phyloP scores from a whole-genome alignment of 1,140 invertebrate genomes.

The Steinernema feltiae region DNA sequence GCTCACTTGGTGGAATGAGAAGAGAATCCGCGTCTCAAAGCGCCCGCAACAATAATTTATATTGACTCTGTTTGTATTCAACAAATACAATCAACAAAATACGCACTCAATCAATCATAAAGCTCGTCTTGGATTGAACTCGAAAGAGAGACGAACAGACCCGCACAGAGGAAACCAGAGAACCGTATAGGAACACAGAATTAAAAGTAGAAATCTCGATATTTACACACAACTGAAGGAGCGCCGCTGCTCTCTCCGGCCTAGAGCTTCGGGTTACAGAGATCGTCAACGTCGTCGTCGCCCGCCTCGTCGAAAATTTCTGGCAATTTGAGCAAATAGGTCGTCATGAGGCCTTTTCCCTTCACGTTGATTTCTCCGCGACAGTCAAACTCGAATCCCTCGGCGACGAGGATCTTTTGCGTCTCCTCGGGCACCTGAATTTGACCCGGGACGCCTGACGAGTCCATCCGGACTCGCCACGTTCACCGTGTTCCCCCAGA shows the following conservation, averaged over 20 bases:
- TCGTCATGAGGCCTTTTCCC: conserved; percentile 37
- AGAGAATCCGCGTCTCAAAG: not conserved
- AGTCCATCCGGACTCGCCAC: conserved; percentile 93
- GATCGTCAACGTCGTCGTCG: not conserved
- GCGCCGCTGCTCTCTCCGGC: not conserved
- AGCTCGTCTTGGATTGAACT: not conserved
- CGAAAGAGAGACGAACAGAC: not conserved
- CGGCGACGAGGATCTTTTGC: conserved; percentile 62
- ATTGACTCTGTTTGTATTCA: not conserved
- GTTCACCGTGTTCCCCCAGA: conserved; percentile 91
- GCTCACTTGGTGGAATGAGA: too few relatives aligned
- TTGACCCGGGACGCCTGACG: conserved; percentile 84
- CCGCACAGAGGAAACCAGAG: not conserved
- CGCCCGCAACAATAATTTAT: not conserved
- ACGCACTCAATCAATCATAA: not conserved
- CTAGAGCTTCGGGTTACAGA: not conserved
- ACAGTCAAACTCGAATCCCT: conserved; percentile 57
- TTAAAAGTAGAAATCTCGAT: not conserved
- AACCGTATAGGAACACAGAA: not conserved
- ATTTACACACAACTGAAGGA: conserved; percentile 3
- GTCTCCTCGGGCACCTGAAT: conserved; percentile 70
- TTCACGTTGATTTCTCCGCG: conserved; percentile 57
- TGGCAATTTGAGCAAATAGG: not conserved
- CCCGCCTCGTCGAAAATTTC: not conserved
- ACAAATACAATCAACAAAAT: not conserved